Evolutionary conservation across 2,797 vertebrate species (phyloP).

Genomic region (Acanthurus tractus): DNA sequence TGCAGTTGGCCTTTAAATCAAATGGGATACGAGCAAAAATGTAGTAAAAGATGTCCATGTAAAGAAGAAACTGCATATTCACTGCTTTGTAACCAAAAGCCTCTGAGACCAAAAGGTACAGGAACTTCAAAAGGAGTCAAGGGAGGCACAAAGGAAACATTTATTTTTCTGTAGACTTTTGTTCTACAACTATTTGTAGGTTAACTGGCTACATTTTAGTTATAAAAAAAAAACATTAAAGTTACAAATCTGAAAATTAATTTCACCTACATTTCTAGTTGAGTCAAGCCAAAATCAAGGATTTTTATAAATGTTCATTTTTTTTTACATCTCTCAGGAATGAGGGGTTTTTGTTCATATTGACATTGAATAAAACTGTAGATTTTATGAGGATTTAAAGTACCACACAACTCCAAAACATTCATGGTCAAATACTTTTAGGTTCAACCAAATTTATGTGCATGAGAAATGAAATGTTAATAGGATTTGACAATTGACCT

Average conservation of each 20-base stretch:
- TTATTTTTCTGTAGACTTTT: background rate
- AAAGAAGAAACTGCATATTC: background rate
- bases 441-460: constrained; percentile 37
- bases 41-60: background rate
- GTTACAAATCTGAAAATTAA: no score
- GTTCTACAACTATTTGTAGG: background rate
- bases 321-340: background rate
- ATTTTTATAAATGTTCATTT: background rate
- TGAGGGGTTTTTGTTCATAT: background rate
- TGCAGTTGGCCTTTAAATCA: background rate
- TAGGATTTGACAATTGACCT: constrained; percentile 35
- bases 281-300: background rate
- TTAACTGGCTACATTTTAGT: background rate
- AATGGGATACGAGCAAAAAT: background rate
- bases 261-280: no score
- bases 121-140: background rate
- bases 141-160: no score
- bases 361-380: constrained; percentile 9
- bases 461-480: constrained; percentile 38
- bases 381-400: constrained; percentile 1
- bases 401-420: background rate
- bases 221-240: no score
- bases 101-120: background rate
- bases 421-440: constrained; percentile 21
- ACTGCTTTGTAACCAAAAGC: background rate